Evolutionary conservation across 2,888 invertebrate genomes (phyloP).

Genomic region (Dorcus hopei): DNA sequence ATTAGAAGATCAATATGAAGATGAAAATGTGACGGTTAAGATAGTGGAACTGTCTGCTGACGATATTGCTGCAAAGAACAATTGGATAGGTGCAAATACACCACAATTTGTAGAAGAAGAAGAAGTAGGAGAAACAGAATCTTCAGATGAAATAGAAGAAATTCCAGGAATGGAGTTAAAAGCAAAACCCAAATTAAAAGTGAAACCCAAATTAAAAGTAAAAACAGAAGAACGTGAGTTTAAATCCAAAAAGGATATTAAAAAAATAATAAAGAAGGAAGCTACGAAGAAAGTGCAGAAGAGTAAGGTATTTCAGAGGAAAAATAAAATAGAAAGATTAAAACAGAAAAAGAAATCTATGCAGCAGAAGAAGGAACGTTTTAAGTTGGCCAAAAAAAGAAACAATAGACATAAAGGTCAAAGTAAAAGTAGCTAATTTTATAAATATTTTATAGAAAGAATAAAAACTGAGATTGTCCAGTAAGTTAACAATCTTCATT

Average conservation of each 20-base stretch:
- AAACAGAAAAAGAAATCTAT: slow-evolving; percentile 67
- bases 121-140: slow-evolving; percentile 31
- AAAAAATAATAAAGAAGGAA: slow-evolving; percentile 66
- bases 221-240: slow-evolving; percentile 37
- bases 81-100: slow-evolving; percentile 71
- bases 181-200: slow-evolving; percentile 37
- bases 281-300: slow-evolving; percentile 71
- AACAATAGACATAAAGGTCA: slow-evolving; percentile 48
- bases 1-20: slow-evolving; percentile 68
- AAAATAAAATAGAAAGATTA: slow-evolving; percentile 66
- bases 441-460: too few relatives aligned
- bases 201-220: slow-evolving; percentile 38
- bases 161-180: slow-evolving; percentile 54
- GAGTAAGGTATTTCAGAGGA: slow-evolving; percentile 74
- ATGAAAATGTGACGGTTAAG: slow-evolving; percentile 75
- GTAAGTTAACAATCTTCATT: too few relatives aligned
- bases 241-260: slow-evolving; percentile 64
- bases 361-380: slow-evolving; percentile 47
- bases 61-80: slow-evolving; percentile 65
- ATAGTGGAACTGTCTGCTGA: slow-evolving; percentile 71
- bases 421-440: slow-evolving; percentile 17
- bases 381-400: slow-evolving; percentile 45
- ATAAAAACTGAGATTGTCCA: too few relatives aligned
- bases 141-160: slow-evolving; percentile 38
- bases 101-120: slow-evolving; percentile 44